These are phyloP conservation scores for Metallyticus violacea DNA, from an alignment of 2,888 invertebrate species.

Conservation along the genomic window DNA sequence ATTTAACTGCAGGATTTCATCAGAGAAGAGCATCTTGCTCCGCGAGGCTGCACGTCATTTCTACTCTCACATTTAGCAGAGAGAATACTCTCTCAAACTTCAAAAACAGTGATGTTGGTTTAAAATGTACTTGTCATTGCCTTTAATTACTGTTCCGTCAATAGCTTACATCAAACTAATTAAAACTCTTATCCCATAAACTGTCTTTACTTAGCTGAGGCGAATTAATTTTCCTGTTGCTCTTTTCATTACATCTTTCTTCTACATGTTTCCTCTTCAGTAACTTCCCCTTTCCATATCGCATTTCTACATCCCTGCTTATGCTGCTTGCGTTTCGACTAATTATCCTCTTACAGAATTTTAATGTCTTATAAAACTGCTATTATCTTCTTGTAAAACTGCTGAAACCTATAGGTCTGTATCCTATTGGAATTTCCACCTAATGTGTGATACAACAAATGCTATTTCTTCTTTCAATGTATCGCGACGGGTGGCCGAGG, in stretches of 20 bases:
- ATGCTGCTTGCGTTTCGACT: not conserved
- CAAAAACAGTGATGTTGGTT: not conserved
- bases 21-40: too few relatives aligned
- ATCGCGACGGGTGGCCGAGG: too few relatives aligned
- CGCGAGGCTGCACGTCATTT: too few relatives aligned
- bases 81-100: not conserved
- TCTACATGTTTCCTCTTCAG: not conserved
- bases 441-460: too few relatives aligned
- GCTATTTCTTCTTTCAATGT: too few relatives aligned
- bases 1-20: too few relatives aligned
- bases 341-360: not conserved
- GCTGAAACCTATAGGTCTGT: too few relatives aligned
- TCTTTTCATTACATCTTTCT: not conserved
- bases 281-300: not conserved
- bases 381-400: too few relatives aligned
- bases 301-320: not conserved
- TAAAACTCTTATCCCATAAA: not conserved
- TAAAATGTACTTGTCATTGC: not conserved
- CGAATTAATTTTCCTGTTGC: not conserved
- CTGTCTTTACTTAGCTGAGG: not conserved
- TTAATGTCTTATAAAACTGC: too few relatives aligned
- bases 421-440: too few relatives aligned
- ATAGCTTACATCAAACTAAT: not conserved
- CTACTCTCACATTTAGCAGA: too few relatives aligned
- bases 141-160: not conserved